Conservation (phyloP, 53 echinoderm and acorn worm species). For the Paracentrotus lividus region DNA sequence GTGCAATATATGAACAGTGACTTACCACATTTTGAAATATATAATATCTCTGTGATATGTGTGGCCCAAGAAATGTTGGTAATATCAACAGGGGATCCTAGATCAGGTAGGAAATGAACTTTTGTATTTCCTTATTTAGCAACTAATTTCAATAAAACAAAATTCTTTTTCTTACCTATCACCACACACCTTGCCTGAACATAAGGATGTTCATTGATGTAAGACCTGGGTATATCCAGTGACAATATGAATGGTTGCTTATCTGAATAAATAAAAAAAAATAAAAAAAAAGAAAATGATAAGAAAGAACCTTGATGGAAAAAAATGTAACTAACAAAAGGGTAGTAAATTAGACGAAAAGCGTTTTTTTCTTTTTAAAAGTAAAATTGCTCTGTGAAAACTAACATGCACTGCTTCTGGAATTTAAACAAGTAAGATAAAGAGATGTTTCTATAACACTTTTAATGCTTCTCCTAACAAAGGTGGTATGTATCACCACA, state of each 20-base stretch:
- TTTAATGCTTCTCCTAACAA: no score
- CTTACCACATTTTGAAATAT: no score
- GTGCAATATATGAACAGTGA: no score
- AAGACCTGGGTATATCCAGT: constrained; percentile 47
- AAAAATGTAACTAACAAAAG: background rate
- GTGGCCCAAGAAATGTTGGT: no score
- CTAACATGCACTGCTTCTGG: background rate
- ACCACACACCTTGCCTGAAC: constrained; percentile 89
- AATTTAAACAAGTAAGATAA: background rate
- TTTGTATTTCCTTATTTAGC: no score
- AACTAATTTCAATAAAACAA: no score
- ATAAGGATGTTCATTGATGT: constrained; percentile 56
- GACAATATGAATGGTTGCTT: constrained; percentile 67
- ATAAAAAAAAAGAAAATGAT: background rate
- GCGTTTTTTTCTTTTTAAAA: no score
- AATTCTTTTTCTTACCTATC: constrained; percentile 80
- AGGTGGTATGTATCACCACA: no score
- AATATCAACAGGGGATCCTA: no score
- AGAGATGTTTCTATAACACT: background rate
- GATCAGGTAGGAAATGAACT: background rate
- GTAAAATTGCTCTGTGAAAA: no score
- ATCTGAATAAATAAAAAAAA: constrained; percentile 49
- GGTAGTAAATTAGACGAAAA: no score
- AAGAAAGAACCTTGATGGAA: background rate
- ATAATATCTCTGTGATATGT: no score